Percentiles rank a stretch among this genome's conserved stretches.
Conservation (phyloP, 2,888 invertebrate genomes). For the Euproctis similis region DNA sequence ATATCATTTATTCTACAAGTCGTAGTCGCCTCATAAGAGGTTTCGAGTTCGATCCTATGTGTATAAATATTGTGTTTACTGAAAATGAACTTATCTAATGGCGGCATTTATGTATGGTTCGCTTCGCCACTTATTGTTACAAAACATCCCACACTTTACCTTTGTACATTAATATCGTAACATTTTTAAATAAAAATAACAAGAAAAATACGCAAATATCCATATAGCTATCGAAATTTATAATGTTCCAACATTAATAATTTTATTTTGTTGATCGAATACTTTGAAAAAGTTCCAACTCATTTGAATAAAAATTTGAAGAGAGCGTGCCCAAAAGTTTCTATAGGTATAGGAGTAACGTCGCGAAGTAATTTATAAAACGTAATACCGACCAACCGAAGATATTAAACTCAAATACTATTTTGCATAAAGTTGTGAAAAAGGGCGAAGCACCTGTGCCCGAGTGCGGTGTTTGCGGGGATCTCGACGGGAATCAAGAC, state of each 20-base stretch:
- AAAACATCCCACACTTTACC: no score
- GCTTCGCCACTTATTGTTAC: no score
- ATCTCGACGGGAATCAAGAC: constrained; percentile 38
- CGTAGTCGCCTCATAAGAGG: no score
- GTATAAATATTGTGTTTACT: no score
- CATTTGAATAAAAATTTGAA: constrained; percentile 26
- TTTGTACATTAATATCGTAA: no score
- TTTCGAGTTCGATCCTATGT: no score
- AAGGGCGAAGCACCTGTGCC: constrained; percentile 39
- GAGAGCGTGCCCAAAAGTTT: constrained; percentile 22
- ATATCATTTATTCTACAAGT: no score
- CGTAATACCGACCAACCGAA: constrained; percentile 26
- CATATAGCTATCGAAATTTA: no score
- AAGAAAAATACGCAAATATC: no score
- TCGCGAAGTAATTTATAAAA: constrained; percentile 33
- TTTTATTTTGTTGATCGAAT: constrained; percentile 10
- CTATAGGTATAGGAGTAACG: constrained; percentile 21
- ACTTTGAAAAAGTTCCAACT: constrained; percentile 18
- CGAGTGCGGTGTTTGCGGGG: constrained; percentile 31
- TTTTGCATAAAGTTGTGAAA: constrained; percentile 46
- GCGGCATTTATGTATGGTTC: no score
- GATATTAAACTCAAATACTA: constrained; percentile 41
- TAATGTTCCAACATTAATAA: constrained; percentile 3
- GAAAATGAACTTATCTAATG: no score
- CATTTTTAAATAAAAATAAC: no score